Base-by-base conservation (phyloP, 2,888 invertebrate species). In the Neoscelio sp. region DNA sequence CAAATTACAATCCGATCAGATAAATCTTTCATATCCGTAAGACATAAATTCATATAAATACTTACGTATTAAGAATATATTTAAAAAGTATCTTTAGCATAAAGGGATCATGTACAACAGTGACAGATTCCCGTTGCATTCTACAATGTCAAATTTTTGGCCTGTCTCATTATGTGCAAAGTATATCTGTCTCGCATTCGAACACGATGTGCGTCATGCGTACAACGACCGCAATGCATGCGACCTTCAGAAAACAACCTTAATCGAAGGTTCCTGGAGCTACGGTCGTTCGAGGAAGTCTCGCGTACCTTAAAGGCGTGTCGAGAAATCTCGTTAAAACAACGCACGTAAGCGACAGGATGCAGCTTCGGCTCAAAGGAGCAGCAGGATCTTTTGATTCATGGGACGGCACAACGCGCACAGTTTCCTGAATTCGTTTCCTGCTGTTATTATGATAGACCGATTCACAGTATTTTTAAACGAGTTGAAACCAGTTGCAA, bases 241-340 rank as follows among this genome's bases (percentile, higher is more conserved):
- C 58, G 64, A 74, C 73, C 73, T 74, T 74, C 56, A 40, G 18
- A 40, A 58, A 65, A 67, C 56, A 64, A 65, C 56, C 74, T 75
- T 75, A 60, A 75, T 75, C 67, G 65, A 56, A 65, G 58, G 65
- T 64, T 56, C 73, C 50, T 56, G 65, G 26, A 60, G 33, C 35
- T 62, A 44, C 35, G 26, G 48, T 28, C 48, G 33, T 46, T 70
- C 40, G 30, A 62, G 73, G 56, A 73, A 64, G 48, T 64, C 46
- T 18, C 12, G 26, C 35, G 26, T 38, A 65, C 18, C 23, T 20
- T 48, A 48, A 56, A 68, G 30, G 56, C 38, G 50, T 50, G 50
- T 50, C 50, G 30, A 50, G 50, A 50, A 7, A 33, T 33, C 2
- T 56, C 26, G 33, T 30, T 38, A 56, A 56, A 23, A 38, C 23